Evolutionary conservation across 2,888 invertebrate genomes (phyloP), one percentile per base, ranked within the genome.

Genomic region (Chalcosyrphus nemorum): DNA sequence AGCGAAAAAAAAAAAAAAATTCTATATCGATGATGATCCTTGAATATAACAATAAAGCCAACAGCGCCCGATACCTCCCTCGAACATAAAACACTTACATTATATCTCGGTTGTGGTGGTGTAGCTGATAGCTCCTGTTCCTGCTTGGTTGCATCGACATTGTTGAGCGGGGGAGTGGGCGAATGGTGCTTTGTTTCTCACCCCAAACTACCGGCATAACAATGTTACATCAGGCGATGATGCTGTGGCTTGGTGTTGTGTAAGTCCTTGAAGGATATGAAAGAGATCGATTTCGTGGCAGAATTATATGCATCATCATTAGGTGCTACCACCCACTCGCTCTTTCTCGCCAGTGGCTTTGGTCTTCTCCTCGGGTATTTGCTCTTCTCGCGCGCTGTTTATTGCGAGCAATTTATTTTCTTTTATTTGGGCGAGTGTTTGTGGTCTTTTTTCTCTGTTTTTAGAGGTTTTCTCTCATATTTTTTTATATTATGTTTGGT

Each of bases 11-110:
- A 41, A 29, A 24, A 13, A 11, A 11, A 50, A 66, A 52, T 74
- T 74, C 38, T 35, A 24, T 61, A 81, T 63, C 56, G 68, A 70
- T 63, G 82, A 78, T 78, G 72, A 84, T 68, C 78, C 82, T 68
- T 66, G 78, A 74, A 45, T 72, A 56, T 72, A 82, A 77, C 72
- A 77, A 77, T 66, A 82, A 72, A 72, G 78, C 72, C 68, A 56
- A 81, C 45, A 45, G 50, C 41, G 17, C 32, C 27, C 35, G 13
- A 11, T 43, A 5, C 38, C 41, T 21, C 11, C 15, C 41, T 29
- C 19, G 63, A 57, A 50, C 65, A 66, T 59, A 54, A 72, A 77
- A 45, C 47, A 32, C 65, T 77, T 65, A 59, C 43, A 66, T 50
- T 68, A 50, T 75, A 66, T 38, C 13, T 35, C 11, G 35, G 35